phyloP scores from a whole-genome alignment of 1,140 invertebrate genomes.

The Apolygus lucorum region DNA sequence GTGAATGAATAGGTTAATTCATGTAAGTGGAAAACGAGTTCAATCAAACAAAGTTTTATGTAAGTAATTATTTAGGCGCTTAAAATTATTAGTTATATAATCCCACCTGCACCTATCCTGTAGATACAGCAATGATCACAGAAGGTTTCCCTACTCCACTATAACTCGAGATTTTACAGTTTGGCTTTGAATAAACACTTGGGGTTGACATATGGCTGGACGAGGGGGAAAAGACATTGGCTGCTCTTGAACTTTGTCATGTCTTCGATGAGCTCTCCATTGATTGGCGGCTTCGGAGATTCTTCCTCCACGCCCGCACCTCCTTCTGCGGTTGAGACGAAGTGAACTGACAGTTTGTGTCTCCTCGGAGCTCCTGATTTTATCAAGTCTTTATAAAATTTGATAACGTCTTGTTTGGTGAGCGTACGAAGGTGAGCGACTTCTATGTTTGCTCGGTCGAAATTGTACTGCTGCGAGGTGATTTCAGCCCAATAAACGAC shows the following conservation, averaged over 20 bases:
- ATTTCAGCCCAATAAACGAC: constrained; percentile 80
- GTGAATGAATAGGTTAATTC: too few species aligned
- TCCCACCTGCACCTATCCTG: too few species aligned
- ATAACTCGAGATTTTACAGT: too few species aligned
- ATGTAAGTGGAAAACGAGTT: too few species aligned
- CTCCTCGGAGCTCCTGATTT: constrained; percentile 41
- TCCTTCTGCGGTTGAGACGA: constrained; percentile 57
- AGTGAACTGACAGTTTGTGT: constrained; percentile 59
- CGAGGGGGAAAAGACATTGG: constrained; percentile 54
- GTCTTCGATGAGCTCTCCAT: constrained; percentile 45
- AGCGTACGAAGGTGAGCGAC: constrained; percentile 70
- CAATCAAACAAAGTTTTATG: too few species aligned
- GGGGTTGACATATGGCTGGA: constrained; percentile 52
- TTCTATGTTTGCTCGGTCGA: constrained; percentile 78
- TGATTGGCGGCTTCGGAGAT: background rate
- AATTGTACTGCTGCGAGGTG: constrained; percentile 77
- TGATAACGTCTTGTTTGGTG: constrained; percentile 67
- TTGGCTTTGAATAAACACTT: constrained; percentile 47
- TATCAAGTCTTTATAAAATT: constrained; percentile 59
- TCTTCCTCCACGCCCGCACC: constrained; percentile 42
- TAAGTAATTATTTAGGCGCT: too few species aligned
- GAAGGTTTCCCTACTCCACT: too few species aligned
- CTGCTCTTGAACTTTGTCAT: constrained; percentile 56
- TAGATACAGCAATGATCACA: too few species aligned
- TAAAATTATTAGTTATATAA: too few species aligned